Conservation (phyloP, 1,140 invertebrate species). For the Gyrodactylus bullatarudis region DNA sequence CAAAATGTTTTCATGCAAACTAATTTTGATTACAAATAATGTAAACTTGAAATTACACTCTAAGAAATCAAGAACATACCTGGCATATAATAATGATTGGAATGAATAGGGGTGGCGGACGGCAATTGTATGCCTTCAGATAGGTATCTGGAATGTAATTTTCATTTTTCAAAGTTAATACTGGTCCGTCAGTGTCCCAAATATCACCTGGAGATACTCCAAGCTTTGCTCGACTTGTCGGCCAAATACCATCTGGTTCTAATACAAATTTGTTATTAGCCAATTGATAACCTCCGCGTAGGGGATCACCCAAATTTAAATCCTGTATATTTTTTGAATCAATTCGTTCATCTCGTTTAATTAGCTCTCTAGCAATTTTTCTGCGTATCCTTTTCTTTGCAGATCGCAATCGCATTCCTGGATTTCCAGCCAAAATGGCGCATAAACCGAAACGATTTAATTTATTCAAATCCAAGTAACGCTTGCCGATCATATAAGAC, state of each 20-base stretch:
- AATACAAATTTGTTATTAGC: background rate
- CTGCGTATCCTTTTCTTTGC: background rate
- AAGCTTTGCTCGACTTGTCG: background rate
- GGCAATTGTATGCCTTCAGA: constrained; percentile 47
- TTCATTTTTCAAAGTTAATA: background rate
- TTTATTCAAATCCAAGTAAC: background rate
- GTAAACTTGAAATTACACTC: no score
- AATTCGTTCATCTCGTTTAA: background rate
- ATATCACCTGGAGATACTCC: background rate
- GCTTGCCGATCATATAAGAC: background rate
- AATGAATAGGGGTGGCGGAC: constrained; percentile 50
- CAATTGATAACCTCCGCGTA: background rate
- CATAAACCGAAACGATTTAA: background rate
- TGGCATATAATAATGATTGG: constrained; percentile 22
- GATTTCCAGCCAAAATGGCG: background rate
- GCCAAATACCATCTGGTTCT: background rate
- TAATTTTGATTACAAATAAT: no score
- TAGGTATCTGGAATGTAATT: constrained; percentile 23
- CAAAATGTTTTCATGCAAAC: background rate
- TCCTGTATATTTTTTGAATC: background rate
- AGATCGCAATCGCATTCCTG: background rate
- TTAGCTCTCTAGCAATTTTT: background rate
- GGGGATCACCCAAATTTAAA: background rate
- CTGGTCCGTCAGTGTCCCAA: background rate
- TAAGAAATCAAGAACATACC: constrained; percentile 5